A percentile compares a stretch with the other conserved stretches of the same genome.
Evolutionary conservation across 2,888 invertebrate species (phyloP).

Genomic region (Phengaris arion): DNA sequence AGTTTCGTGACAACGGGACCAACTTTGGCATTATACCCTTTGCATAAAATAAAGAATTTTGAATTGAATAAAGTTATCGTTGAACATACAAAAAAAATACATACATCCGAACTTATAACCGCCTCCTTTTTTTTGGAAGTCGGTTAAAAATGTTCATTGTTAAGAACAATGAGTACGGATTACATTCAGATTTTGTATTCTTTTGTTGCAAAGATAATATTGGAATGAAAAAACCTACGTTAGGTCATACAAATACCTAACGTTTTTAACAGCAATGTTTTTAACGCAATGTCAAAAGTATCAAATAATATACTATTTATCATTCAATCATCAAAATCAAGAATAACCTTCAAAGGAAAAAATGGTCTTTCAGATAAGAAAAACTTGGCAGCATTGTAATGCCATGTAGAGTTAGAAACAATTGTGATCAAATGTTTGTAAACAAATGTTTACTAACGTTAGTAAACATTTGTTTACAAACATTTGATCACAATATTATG

Average conservation of each 20-base stretch:
- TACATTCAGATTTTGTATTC: not conserved
- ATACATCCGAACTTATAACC: no score
- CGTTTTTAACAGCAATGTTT: not conserved
- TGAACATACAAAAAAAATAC: no score
- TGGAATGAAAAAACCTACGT: not conserved
- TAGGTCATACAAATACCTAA: not conserved
- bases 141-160: conserved; percentile 3
- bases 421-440: no score
- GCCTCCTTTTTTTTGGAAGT: no score
- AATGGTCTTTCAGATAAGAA: not conserved
- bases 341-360: not conserved
- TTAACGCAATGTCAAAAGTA: not conserved
- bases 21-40: no score
- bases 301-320: not conserved
- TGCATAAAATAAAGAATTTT: no score
- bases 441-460: no score
- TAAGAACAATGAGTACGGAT: not conserved
- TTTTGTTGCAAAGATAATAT: not conserved
- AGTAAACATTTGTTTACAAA: no score
- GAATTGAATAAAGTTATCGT: no score
- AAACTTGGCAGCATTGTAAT: not conserved
- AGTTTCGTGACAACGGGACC: no score
- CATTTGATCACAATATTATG: no score
- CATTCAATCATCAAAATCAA: not conserved
- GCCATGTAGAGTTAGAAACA: not conserved